Conservation (phyloP, 2,113 vertebrate species). For the Osmerus mordax region DNA sequence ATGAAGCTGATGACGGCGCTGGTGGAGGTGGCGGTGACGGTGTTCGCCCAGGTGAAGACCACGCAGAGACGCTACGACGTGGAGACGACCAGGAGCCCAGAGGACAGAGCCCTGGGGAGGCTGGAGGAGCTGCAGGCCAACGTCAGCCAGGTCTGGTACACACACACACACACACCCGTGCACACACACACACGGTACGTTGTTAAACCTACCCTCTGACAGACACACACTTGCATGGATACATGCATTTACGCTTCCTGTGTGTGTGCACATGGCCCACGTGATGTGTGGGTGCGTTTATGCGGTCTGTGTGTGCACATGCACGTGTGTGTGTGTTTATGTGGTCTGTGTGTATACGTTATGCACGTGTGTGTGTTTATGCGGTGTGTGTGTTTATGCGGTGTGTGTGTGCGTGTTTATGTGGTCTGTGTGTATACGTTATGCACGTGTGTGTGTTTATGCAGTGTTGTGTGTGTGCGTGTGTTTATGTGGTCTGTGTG, state of each 20-base stretch:
- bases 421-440: background rate
- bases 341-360: background rate
- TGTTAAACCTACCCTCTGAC: no score
- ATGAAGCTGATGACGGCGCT: conserved; percentile 74
- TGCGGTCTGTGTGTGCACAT: background rate
- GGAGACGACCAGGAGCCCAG: conserved; percentile 59
- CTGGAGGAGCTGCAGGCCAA: conserved; percentile 64
- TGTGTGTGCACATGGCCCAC: no score
- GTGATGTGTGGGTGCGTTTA: background rate
- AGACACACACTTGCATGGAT: no score
- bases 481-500: background rate
- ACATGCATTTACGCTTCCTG: no score
- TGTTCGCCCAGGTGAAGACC: conserved; percentile 63
- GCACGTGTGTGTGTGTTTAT: background rate
- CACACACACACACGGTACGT: background rate
- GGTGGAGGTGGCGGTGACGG: conserved; percentile 61
- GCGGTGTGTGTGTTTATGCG: background rate
- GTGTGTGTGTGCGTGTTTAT: background rate
- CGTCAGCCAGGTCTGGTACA: conserved; percentile 54
- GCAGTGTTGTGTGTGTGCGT: background rate
- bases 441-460: background rate
- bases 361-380: no score
- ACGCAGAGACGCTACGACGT: conserved; percentile 52
- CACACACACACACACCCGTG: background rate
- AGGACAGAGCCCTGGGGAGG: conserved; percentile 50